Evolutionary conservation across 2,888 invertebrate genomes (phyloP).

Genomic region (Cheilosia variabilis): DNA sequence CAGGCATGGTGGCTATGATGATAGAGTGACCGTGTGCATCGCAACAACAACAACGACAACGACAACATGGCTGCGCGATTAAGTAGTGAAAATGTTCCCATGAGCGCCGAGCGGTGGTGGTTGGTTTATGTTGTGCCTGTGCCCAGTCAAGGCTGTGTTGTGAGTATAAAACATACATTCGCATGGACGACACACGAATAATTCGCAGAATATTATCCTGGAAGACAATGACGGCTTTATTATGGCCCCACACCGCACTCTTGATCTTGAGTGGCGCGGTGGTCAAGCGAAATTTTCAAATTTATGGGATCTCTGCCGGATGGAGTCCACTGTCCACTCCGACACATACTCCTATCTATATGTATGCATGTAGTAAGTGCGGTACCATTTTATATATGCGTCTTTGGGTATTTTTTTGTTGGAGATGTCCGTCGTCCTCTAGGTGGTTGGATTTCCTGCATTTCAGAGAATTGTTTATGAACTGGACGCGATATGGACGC

Average conservation of each 20-base stretch:
- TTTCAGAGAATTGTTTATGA: constrained; percentile 58
- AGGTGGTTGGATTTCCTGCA: constrained; percentile 55
- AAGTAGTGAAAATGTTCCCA: constrained; percentile 69
- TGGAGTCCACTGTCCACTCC: constrained; percentile 41
- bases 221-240: constrained; percentile 74
- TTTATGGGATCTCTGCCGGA: constrained; percentile 60
- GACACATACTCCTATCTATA: too few relatives aligned
- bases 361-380: constrained; percentile 25
- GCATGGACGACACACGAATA: constrained; percentile 51
- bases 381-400: constrained; percentile 17
- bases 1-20: constrained; percentile 58
- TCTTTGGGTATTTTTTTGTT: constrained; percentile 4
- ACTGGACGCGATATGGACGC: constrained; percentile 13
- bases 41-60: background rate
- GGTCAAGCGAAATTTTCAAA: constrained; percentile 55
- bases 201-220: constrained; percentile 73
- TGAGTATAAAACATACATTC: constrained; percentile 22
- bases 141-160: constrained; percentile 67
- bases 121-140: constrained; percentile 59
- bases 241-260: constrained; percentile 64
- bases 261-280: constrained; percentile 46
- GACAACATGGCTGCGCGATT: constrained; percentile 46
- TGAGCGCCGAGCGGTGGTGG: constrained; percentile 45
- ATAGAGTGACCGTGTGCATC: constrained; percentile 62
- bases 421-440: constrained; percentile 2